A percentile compares a stretch with the other conserved stretches of the same genome.
These are phyloP conservation scores for Netelia inedita DNA, from an alignment of 2,888 invertebrate genomes.

Conservation along the genomic window DNA sequence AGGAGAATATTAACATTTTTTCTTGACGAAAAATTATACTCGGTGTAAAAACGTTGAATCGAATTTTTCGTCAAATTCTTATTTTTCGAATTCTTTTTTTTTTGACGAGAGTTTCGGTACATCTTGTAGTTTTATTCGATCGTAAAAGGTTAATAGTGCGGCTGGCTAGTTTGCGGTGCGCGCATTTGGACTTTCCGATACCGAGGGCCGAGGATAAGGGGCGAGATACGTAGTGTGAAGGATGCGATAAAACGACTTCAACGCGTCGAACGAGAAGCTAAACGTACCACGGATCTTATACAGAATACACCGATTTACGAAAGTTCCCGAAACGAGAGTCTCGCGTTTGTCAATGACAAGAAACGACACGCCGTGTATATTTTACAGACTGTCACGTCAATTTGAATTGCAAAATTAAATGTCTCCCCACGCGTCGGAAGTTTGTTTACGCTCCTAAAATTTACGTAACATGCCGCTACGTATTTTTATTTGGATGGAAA, in stretches of 20 bases:
- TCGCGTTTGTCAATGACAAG: neutral
- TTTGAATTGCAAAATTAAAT: neutral
- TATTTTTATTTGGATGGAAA: no score
- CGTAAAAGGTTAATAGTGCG: constrained; percentile 1
- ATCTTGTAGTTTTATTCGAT: constrained; percentile 9
- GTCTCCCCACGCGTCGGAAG: neutral
- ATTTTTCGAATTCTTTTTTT: neutral
- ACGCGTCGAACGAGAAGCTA: no score
- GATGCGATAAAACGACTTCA: no score
- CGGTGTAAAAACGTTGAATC: neutral
- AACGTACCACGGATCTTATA: no score
- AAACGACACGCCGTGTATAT: no score
- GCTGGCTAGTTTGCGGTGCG: neutral
- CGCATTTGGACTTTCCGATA: neutral
- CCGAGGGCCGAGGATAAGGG: no score
- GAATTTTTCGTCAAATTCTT: neutral
- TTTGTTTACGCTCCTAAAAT: neutral
- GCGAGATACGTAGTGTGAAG: no score
- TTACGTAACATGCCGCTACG: no score
- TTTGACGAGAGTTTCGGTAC: neutral
- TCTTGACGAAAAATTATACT: no score
- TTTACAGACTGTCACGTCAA: neutral
- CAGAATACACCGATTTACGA: neutral
- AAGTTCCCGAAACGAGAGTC: neutral
- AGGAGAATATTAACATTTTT: no score